These are phyloP conservation scores for Paracanthobrama guichenoti DNA, from an alignment of 2,113 vertebrate species.

Conservation along the genomic window DNA sequence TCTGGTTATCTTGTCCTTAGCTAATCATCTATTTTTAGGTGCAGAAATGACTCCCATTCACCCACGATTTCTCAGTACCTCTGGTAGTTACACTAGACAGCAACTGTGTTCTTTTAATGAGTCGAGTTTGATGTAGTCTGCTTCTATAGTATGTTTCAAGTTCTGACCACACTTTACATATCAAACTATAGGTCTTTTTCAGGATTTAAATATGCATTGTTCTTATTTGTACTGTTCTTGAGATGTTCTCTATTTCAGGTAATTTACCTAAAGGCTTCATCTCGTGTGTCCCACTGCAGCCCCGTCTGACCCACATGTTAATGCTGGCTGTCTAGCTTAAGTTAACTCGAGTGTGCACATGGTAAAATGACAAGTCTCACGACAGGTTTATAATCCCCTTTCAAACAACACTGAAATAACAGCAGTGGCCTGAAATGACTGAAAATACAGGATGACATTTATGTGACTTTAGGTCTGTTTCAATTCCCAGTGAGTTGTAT, in stretches of 20 bases:
- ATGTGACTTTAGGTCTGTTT: neutral
- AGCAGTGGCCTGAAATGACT: neutral
- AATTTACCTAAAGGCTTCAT: neutral
- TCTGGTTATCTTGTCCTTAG: neutral
- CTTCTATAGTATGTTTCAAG: neutral
- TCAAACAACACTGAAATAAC: slow-evolving; percentile 1
- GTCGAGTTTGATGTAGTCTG: neutral
- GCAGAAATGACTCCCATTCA: neutral
- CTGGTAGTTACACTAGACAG: neutral
- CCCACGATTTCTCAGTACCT: neutral
- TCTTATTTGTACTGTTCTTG: neutral
- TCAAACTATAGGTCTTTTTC: neutral
- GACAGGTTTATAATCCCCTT: slow-evolving; percentile 20
- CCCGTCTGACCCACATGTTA: slow-evolving; percentile 11
- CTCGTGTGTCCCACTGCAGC: neutral
- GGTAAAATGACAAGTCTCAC: slow-evolving; percentile 18
- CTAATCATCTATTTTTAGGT: neutral
- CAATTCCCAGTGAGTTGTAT: neutral
- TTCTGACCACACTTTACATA: neutral
- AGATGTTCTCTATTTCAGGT: neutral
- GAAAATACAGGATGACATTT: neutral
- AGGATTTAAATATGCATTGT: neutral
- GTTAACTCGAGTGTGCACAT: slow-evolving; percentile 3
- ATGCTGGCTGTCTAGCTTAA: neutral
- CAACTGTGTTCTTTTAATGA: neutral